Evolutionary conservation across 2,797 vertebrate species (phyloP), one percentile per base, ranked within the genome.

Genomic region (Cossypha dichroa): DNA sequence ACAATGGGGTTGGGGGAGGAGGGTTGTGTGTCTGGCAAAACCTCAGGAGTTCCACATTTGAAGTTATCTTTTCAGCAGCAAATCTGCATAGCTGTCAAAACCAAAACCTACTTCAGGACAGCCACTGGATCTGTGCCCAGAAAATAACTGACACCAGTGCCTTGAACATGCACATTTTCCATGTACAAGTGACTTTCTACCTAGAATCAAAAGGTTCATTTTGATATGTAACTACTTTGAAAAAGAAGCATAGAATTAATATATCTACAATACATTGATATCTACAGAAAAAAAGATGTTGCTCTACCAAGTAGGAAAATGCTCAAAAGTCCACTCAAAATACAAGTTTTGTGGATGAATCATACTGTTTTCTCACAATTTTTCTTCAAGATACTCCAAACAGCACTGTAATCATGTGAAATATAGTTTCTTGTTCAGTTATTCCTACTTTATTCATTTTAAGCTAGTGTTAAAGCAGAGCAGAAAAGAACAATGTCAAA

Each of bases 21-120:
- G 9, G 11, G 5, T 21, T 55, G 9, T 59, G 18, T 51, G 34
- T 43, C 59, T 87, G 86, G 81, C 72, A 88, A 76, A 85, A 49
- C 10, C 6, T 40, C 68, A 78, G 16, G 36, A 66, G 12, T 58
- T 86, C 75, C 58, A 91, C 69, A 90, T 88, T 86, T 76, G n/a
- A 93, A 85, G n/a, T 63, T 81, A 59, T 87, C 43, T 90, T 77
- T 72, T 93, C 38, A 91, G 46, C 82, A 77, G 54, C 68, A 72
- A 40, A 92, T 78, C 56, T 83, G 93, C 60, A 40, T 49, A 80
- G 43, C 23, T 93, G 87, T 95, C 90, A 95, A 95, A 95, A 90
- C 15, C 34, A 54, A 56, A 87, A 87, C 16, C n/a, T 56, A 36
- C 52, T 90, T 87, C 80, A 94, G 54, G 69, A 72, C 45, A 89